A percentile compares a stretch with the other conserved stretches of the same genome.
These are phyloP conservation scores for Calyptomena viridis DNA, from an alignment of 2,113 vertebrate genomes.

Conservation along the genomic window DNA sequence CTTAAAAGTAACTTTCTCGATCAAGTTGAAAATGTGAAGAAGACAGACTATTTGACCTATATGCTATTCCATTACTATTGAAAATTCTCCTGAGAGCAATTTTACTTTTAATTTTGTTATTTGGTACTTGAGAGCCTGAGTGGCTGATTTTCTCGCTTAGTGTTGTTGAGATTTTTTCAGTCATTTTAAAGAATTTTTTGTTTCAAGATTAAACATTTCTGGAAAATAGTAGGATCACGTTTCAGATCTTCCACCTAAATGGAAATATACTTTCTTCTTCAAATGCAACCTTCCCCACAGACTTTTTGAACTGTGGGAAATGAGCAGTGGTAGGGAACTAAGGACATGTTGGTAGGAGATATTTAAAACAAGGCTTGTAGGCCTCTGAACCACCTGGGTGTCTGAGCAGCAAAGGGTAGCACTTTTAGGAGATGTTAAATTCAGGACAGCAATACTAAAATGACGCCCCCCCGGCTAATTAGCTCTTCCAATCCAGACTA, in stretches of 20 bases:
- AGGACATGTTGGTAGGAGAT: background rate
- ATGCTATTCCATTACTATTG: background rate
- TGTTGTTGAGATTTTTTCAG: background rate
- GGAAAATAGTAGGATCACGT: background rate
- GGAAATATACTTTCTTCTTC: background rate
- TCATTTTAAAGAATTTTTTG: background rate
- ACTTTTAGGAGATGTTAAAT: background rate
- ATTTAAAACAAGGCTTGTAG: background rate
- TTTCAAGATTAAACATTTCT: background rate
- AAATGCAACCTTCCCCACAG: background rate
- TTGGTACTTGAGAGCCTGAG: background rate
- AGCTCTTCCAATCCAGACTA: background rate
- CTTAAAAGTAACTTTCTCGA: background rate
- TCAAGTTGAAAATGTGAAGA: background rate
- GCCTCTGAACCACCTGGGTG: background rate
- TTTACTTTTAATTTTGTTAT: background rate
- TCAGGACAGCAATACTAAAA: background rate
- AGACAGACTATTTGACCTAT: background rate
- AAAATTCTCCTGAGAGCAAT: background rate
- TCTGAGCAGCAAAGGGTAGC: background rate
- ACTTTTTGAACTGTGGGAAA: background rate
- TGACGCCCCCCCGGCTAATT: background rate
- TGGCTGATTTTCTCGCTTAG: background rate
- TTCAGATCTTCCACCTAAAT: background rate
- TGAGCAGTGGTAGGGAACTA: background rate